A percentile compares a stretch with the other conserved stretches of the same genome.
Evolutionary conservation across 2,113 vertebrate genomes (phyloP).

Genomic region (Stegastes partitus): DNA sequence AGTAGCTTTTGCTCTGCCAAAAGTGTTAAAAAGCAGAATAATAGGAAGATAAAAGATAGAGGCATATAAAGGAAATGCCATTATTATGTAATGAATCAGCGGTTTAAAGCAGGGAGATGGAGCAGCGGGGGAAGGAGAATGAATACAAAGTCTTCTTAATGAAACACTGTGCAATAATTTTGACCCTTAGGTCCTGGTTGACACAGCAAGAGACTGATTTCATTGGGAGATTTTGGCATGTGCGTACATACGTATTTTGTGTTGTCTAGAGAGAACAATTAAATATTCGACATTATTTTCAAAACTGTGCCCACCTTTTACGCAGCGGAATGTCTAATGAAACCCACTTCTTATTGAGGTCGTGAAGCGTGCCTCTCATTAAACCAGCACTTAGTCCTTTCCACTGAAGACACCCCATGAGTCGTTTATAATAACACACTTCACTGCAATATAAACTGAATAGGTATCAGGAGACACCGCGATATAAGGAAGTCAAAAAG

Average conservation of each 20-base stretch:
- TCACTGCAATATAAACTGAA: slow-evolving; percentile 70
- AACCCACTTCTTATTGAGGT: slow-evolving; percentile 59
- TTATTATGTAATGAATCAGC: slow-evolving; percentile 53
- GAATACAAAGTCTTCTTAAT: slow-evolving; percentile 52
- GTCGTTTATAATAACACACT: slow-evolving; percentile 71
- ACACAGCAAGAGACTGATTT: slow-evolving; percentile 39
- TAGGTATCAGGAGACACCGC: slow-evolving; percentile 54
- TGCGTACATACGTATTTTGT: slow-evolving; percentile 14
- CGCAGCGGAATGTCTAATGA: slow-evolving; percentile 61
- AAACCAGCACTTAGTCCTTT: slow-evolving; percentile 65
- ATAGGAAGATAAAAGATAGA: slow-evolving; percentile 30
- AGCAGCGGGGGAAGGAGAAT: slow-evolving; percentile 32
- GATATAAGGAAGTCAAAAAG: slow-evolving; percentile 65
- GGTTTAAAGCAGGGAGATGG: slow-evolving; percentile 27
- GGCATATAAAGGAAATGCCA: slow-evolving; percentile 32
- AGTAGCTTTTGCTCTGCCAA: slow-evolving; percentile 31
- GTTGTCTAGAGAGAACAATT: slow-evolving; percentile 35
- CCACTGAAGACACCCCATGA: slow-evolving; percentile 49
- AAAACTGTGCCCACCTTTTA: slow-evolving; percentile 58
- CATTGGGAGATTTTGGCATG: slow-evolving; percentile 11
- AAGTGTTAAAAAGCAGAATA: slow-evolving; percentile 40
- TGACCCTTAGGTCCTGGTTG: slow-evolving; percentile 48
- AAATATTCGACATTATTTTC: slow-evolving; percentile 66
- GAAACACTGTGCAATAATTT: slow-evolving; percentile 45
- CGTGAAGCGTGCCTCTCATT: slow-evolving; percentile 63